These are phyloP conservation scores for Steinernema scapterisci DNA, from an alignment of 2,888 invertebrate genomes.

Conservation along the genomic window DNA sequence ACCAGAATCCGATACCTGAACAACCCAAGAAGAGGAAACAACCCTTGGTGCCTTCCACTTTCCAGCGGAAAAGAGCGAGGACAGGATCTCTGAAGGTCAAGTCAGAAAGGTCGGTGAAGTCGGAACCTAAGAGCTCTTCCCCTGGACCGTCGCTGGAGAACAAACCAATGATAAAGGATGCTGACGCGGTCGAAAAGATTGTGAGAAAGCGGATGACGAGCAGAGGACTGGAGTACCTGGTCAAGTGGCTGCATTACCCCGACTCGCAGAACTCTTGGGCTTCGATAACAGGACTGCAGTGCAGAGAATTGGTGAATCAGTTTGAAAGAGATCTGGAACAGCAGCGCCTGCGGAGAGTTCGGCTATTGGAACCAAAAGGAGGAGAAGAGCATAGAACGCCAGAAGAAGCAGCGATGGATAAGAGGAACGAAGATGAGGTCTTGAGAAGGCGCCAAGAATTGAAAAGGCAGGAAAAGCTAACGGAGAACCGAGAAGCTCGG, in stretches of 20 bases:
- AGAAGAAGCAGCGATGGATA: not conserved
- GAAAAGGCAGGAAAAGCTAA: not conserved
- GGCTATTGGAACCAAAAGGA: no score
- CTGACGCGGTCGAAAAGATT: not conserved
- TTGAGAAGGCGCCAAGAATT: not conserved
- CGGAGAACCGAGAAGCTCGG: not conserved
- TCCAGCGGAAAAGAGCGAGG: not conserved
- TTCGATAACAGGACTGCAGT: not conserved
- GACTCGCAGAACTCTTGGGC: slow-evolving; percentile 8
- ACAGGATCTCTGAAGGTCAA: not conserved
- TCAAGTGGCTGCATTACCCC: not conserved
- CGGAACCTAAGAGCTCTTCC: not conserved
- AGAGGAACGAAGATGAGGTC: not conserved
- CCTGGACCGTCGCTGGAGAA: not conserved
- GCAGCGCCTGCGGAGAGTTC: no score
- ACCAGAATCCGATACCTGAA: not conserved
- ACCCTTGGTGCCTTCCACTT: not conserved
- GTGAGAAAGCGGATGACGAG: not conserved
- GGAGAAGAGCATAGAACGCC: no score
- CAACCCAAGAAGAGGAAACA: not conserved
- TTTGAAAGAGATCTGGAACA: not conserved
- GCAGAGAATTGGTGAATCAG: not conserved
- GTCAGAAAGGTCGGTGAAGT: no score
- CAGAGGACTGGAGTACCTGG: slow-evolving; percentile 8
- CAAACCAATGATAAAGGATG: not conserved